Conservation (phyloP, 2,888 invertebrate species). For the Clivina fossor region DNA sequence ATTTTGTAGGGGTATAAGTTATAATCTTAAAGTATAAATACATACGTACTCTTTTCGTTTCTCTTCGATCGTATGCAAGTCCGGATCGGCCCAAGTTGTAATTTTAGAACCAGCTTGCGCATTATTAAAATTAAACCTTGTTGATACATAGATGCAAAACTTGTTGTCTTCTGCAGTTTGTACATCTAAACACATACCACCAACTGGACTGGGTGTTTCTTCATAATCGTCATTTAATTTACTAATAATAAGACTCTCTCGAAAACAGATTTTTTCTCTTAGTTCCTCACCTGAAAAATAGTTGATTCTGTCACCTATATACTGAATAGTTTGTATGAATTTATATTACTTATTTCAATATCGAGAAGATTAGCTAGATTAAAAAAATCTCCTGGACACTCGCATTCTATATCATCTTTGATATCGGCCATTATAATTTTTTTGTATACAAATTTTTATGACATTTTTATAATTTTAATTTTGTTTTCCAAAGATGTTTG, state of each 20-base stretch:
- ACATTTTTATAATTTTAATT: constrained; percentile 6
- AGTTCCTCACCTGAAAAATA: constrained; percentile 40
- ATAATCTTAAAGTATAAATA: no score
- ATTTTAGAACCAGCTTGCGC: constrained; percentile 62
- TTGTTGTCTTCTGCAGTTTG: constrained; percentile 54
- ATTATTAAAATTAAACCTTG: constrained; percentile 60
- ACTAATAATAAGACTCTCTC: constrained; percentile 59
- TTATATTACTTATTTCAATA: constrained; percentile 14
- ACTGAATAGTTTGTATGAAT: constrained; percentile 17
- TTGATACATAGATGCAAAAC: constrained; percentile 63
- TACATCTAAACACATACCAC: constrained; percentile 54
- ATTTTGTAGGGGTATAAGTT: no score
- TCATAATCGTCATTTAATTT: constrained; percentile 51
- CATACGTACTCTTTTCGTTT: constrained; percentile 55
- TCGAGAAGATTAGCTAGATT: constrained; percentile 17
- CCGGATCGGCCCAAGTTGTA: constrained; percentile 61
- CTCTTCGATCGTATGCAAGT: constrained; percentile 67
- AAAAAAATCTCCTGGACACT: constrained; percentile 9
- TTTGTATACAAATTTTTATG: neutral
- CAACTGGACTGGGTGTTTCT: constrained; percentile 42
- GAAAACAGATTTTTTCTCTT: constrained; percentile 57
- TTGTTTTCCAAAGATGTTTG: constrained; percentile 7
- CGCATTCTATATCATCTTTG: neutral
- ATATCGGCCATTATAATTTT: neutral
- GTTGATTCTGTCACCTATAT: neutral